Percentiles rank a stretch among this genome's conserved stretches.
Evolutionary conservation across 2,797 vertebrate species (phyloP).

Genomic region (Crenichthys baileyi): DNA sequence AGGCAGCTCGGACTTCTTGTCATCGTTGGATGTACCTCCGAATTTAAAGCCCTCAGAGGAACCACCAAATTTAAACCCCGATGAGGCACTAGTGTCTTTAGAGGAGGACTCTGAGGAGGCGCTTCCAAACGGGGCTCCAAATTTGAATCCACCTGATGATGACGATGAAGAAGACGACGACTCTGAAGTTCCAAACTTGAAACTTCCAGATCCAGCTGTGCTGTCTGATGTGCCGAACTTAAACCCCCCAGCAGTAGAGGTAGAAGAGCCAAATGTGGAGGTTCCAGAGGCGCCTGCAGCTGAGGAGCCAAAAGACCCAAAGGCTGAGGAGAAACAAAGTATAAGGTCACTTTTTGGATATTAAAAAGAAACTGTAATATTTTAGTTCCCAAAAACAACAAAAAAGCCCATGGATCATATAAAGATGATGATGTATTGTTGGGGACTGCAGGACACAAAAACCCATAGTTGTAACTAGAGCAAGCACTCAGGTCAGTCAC

Average conservation of each 20-base stretch:
- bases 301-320: slow-evolving; percentile 75
- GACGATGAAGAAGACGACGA: slow-evolving; percentile 54
- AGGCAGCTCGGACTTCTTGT: slow-evolving; percentile 81
- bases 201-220: slow-evolving; percentile 73
- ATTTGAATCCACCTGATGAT: slow-evolving; percentile 66
- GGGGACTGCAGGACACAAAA: too few relatives aligned
- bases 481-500: too few relatives aligned
- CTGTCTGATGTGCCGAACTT: slow-evolving; percentile 84
- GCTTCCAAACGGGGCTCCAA: slow-evolving; percentile 74
- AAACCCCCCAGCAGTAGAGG: slow-evolving; percentile 80
- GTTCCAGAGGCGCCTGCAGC: slow-evolving; percentile 77
- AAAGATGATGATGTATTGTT: too few relatives aligned
- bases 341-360: not conserved
- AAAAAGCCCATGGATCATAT: too few relatives aligned
- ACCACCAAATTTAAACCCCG: slow-evolving; percentile 74
- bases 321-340: slow-evolving; percentile 26
- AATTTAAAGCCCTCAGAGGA: slow-evolving; percentile 83
- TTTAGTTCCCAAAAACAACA: too few relatives aligned
- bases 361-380: not conserved
- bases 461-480: too few relatives aligned
- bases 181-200: slow-evolving; percentile 85
- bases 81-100: slow-evolving; percentile 61
- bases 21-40: slow-evolving; percentile 80
- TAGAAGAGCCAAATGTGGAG: slow-evolving; percentile 79
- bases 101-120: slow-evolving; percentile 73